Percentiles rank a stretch among this genome's conserved stretches.
Conservation (phyloP, 2,113 vertebrate genomes). For the Ardeotis arabs region DNA sequence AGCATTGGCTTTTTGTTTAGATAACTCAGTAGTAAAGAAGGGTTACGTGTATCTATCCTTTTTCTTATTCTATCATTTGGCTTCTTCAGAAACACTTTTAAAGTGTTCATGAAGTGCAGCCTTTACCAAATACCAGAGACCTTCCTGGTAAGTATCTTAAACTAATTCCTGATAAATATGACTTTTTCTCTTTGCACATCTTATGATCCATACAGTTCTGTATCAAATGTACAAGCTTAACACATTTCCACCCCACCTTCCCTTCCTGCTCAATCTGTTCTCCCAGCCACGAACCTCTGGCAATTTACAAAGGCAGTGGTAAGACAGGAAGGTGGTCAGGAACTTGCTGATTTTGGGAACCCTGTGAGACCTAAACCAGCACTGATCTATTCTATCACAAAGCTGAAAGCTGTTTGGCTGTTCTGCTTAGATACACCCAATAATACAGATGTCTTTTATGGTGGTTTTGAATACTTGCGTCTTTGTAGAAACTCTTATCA, state of each 20-base stretch:
- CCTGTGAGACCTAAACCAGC: not conserved
- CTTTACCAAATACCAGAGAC: not conserved
- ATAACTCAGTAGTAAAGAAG: not conserved
- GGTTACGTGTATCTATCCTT: not conserved
- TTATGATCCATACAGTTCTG: not conserved
- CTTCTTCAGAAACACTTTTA: not conserved
- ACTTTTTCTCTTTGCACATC: not conserved
- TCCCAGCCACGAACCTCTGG: not conserved
- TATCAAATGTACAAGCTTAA: not conserved
- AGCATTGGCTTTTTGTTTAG: not conserved
- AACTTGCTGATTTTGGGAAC: not conserved
- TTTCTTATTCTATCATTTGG: not conserved
- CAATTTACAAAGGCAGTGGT: not conserved
- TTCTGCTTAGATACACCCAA: not conserved
- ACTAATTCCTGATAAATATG: not conserved
- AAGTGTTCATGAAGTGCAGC: not conserved
- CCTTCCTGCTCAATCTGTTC: not conserved
- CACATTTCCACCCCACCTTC: not conserved
- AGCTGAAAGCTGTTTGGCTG: not conserved
- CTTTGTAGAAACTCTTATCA: not conserved
- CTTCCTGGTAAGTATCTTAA: not conserved
- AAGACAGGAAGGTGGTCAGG: not conserved
- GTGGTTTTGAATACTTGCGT: not conserved
- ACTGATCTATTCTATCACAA: not conserved
- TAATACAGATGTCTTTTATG: not conserved